Conservation (phyloP, 2,888 invertebrate species). For the Temnothorax unifasciatus region DNA sequence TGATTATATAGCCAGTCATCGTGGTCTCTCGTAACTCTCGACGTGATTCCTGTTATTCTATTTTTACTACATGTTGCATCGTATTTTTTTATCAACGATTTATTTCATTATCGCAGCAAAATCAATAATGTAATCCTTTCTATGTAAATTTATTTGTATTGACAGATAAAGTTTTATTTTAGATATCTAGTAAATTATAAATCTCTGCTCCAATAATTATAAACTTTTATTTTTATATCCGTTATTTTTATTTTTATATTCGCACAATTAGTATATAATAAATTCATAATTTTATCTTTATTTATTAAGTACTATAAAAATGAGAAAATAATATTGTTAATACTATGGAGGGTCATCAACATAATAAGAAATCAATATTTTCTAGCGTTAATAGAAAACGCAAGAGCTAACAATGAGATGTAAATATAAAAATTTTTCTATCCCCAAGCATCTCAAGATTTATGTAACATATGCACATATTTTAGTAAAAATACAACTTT, state of each 20-base stretch:
- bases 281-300: not conserved
- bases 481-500: constrained; percentile 10
- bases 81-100: not conserved
- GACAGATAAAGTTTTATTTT: not conserved
- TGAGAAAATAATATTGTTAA: not conserved
- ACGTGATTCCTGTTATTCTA: constrained; percentile 7
- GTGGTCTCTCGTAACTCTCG: constrained; percentile 16
- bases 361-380: not conserved
- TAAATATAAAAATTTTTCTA: constrained; percentile 1
- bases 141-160: not conserved
- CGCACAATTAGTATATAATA: not conserved
- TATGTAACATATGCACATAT: not conserved
- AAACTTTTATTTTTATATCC: not conserved
- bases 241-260: not conserved
- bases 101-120: not conserved
- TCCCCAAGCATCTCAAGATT: not conserved
- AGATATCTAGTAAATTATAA: not conserved
- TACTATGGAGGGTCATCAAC: not conserved
- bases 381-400: not conserved
- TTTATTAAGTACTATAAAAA: not conserved
- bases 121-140: not conserved
- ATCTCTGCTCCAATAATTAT: not conserved
- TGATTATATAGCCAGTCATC: constrained; percentile 19
- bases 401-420: not conserved
- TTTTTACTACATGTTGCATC: constrained; percentile 5